A percentile compares a stretch with the other conserved stretches of the same genome.
Evolutionary conservation across 2,888 invertebrate species (phyloP).

Genomic region (Chelonus formosanus): DNA sequence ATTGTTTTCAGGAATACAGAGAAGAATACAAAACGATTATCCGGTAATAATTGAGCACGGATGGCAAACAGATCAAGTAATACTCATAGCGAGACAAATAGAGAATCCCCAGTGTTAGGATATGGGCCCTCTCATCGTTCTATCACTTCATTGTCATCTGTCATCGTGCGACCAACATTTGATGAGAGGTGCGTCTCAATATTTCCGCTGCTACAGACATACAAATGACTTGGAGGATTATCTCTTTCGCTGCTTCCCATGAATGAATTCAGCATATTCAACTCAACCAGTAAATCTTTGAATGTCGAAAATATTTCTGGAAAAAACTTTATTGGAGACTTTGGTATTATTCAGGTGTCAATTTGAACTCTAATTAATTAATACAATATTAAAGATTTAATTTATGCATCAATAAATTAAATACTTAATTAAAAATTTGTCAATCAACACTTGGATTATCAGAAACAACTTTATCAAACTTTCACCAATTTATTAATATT

Average conservation of each 20-base stretch:
- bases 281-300: not conserved
- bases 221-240: conserved; percentile 62
- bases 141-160: conserved; percentile 63
- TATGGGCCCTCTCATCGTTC: conserved; percentile 23
- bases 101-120: conserved; percentile 12
- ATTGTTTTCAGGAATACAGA: conserved; percentile 33
- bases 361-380: too few species aligned
- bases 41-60: conserved; percentile 64
- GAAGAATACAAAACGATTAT: conserved; percentile 59
- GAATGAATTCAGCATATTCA: conserved; percentile 39
- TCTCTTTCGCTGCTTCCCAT: conserved; percentile 46
- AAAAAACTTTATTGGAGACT: too few species aligned
- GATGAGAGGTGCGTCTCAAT: conserved; percentile 58
- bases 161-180: conserved; percentile 60
- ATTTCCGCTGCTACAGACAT: conserved; percentile 38
- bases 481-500: too few species aligned
- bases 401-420: too few species aligned
- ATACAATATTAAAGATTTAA: too few species aligned
- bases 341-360: too few species aligned
- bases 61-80: conserved; percentile 59
- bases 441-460: too few species aligned
- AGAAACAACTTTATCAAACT: too few species aligned
- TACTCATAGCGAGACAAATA: conserved; percentile 35
- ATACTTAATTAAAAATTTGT: too few species aligned
- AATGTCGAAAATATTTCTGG: not conserved